Base-by-base conservation (phyloP, 2,888 invertebrate genomes). In the Alitta virens region DNA sequence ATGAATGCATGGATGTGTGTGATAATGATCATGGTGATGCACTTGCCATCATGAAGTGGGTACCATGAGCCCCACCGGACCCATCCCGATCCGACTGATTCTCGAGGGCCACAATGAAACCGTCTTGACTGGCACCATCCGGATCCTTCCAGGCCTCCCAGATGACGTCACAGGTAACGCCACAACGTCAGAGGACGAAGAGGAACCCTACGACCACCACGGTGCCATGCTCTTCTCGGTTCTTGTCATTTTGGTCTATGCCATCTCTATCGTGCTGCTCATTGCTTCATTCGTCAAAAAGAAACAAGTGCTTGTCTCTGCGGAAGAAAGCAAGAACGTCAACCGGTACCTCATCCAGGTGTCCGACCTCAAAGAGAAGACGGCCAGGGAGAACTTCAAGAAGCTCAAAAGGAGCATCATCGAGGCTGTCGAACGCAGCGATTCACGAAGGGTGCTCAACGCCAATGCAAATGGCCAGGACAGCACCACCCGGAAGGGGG, bases 251-350 rank as follows among this genome's bases (percentile, higher is more conserved):
- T 66, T 79, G 49, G 78, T 80, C 43, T 80, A 80, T 68, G 80
- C 78, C 2, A 71, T 80, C 40, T 80, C 80, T 5, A 80, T 80
- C 26, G 79, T 80, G 5, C 75, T 79, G 74, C 76, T 80, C 74
- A 80, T 80, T 33, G 79, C 78, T 5, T 80, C 79, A 12, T 79
- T 79, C 68, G 78, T 80, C 53, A 74, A 78, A 23, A 50, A 51
- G 59, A 59, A 46, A n/a, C 46, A 46, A n/a, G 46, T 21, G n/a
- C 18, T 46, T 7, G 46, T 46, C 3, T n/a, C n/a, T 7, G 7
- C 7, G 12, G 60, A 63, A 25, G 69, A 71, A 52, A 70, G 68
- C 53, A 55, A 62, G 12, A 67, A 70, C 43, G 71, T 71, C 40
- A 53, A 69, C 59, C 68, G 66, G 51, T 71, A 71, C 58, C 62